Percentiles rank a stretch among this genome's conserved stretches.
Conservation (phyloP, 2,113 vertebrate genomes). For the Epinephelus fuscoguttatus region DNA sequence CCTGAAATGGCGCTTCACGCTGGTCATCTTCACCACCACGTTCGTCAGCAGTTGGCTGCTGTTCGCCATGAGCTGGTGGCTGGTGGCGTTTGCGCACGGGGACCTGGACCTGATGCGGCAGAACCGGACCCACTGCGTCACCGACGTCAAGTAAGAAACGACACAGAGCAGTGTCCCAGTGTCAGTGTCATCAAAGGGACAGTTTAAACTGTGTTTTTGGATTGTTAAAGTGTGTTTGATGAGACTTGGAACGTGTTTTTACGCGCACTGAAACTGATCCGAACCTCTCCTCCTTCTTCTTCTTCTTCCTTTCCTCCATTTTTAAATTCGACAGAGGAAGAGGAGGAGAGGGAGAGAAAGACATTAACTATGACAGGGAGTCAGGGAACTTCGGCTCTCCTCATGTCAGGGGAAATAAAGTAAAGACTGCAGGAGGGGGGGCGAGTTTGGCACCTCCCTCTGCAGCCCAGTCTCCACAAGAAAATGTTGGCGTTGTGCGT, state of each 20-base stretch:
- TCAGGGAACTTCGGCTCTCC: neutral
- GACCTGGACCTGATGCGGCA: conserved; percentile 85
- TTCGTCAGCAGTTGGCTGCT: conserved; percentile 99
- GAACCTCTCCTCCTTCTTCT: neutral
- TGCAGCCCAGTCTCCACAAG: neutral
- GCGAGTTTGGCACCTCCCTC: conserved; percentile 21
- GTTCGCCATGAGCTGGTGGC: conserved; percentile 99
- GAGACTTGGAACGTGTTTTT: neutral
- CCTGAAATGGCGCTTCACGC: conserved; percentile 97
- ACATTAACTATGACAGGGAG: conserved; percentile 5
- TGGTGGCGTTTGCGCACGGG: conserved; percentile 96
- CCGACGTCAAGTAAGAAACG: conserved; percentile 90
- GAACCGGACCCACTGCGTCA: conserved; percentile 86
- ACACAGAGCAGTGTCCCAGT: neutral
- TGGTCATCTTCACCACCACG: conserved; percentile 98
- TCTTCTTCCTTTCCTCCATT: conserved; percentile 22
- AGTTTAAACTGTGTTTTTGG: neutral
- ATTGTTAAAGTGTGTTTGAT: conserved; percentile 5
- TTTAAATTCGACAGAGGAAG: conserved; percentile 4
- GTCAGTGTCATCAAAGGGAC: neutral
- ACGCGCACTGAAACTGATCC: neutral
- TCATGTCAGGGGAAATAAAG: conserved; percentile 15
- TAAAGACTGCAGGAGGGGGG: neutral
- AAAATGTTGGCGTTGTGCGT: no score
- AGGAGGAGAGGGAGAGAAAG: neutral